Percentiles rank a stretch among this genome's conserved stretches.
Evolutionary conservation across 1,140 invertebrate species (phyloP).

Genomic region (Solenopsis fugax): DNA sequence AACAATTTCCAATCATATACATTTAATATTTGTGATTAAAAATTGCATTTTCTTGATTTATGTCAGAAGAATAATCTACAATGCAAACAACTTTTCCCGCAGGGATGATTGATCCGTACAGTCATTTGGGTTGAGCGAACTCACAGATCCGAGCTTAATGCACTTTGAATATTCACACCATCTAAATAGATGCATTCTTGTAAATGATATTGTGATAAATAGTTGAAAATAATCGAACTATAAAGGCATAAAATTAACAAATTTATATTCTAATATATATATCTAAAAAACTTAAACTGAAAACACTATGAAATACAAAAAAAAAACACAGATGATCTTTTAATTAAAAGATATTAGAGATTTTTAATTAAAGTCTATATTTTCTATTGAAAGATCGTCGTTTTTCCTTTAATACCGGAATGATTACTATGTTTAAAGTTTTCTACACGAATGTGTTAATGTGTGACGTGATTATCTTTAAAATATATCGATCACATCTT

Average conservation of each 20-base stretch:
- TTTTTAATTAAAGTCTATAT: conserved; percentile 12
- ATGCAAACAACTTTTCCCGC: not conserved
- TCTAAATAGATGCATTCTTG: too few relatives aligned
- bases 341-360: not conserved
- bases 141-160: too few relatives aligned
- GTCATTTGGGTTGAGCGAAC: too few relatives aligned
- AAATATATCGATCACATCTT: conserved; percentile 26
- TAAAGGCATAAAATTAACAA: too few relatives aligned
- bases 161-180: too few relatives aligned
- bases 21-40: not conserved
- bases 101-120: not conserved
- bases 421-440: not conserved
- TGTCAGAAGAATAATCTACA: not conserved
- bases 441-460: not conserved
- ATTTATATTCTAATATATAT: too few relatives aligned
- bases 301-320: not conserved
- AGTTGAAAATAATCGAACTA: too few relatives aligned
- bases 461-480: not conserved
- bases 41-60: not conserved
- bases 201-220: too few relatives aligned
- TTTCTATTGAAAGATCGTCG: not conserved
- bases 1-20: too few relatives aligned
- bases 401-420: not conserved
- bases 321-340: not conserved
- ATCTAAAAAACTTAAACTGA: not conserved